Evolutionary conservation across 1,140 invertebrate genomes (phyloP).

Genomic region (Acromyrmex heyeri): DNA sequence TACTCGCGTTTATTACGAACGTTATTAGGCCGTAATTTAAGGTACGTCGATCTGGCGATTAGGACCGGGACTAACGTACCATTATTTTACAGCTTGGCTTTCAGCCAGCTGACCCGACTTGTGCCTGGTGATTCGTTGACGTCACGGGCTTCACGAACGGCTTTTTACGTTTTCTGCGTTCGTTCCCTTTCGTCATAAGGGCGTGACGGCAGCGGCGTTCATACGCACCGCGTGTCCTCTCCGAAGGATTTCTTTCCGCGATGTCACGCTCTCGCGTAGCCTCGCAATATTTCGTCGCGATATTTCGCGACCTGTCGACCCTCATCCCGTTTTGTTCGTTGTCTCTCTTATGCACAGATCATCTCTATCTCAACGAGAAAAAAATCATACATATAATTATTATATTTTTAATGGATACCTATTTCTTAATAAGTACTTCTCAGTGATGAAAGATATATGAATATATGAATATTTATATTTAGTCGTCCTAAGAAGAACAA

Average conservation of each 20-base stretch:
- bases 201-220: constrained; percentile 6
- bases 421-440: neutral
- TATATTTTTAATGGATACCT: neutral
- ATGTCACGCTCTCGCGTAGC: constrained; percentile 40
- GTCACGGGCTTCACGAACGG: constrained; percentile 58
- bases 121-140: constrained; percentile 65
- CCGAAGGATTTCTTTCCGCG: constrained; percentile 36
- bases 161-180: constrained; percentile 42
- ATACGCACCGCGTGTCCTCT: constrained; percentile 33
- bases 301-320: neutral
- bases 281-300: constrained; percentile 27
- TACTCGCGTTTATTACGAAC: constrained; percentile 48
- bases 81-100: constrained; percentile 75
- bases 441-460: neutral
- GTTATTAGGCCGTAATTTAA: constrained; percentile 74
- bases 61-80: constrained; percentile 69
- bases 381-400: neutral
- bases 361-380: neutral
- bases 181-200: constrained; percentile 29
- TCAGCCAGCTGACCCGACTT: constrained; percentile 63
- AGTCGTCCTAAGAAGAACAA: too few species aligned
- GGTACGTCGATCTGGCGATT: constrained; percentile 67
- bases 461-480: neutral
- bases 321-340: neutral
- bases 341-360: neutral